These are phyloP conservation scores for Rhinogobius similis DNA, from an alignment of 2,113 vertebrate species.

Conservation along the genomic window DNA sequence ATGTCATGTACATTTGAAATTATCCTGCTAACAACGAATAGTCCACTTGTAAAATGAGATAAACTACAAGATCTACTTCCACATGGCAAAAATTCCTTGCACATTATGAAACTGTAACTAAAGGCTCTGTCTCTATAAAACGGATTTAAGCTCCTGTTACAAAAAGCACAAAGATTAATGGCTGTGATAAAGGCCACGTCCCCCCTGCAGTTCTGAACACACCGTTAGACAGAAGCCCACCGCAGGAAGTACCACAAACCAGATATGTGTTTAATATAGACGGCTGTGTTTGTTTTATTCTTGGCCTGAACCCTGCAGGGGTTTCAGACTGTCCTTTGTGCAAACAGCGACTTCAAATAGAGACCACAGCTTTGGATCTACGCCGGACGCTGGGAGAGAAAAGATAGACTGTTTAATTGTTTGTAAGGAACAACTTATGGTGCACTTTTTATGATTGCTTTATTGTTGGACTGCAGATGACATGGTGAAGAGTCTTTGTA, in stretches of 20 bases:
- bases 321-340: background rate
- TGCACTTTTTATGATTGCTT: too few species aligned
- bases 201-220: slow-evolving; percentile 9
- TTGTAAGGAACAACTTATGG: background rate
- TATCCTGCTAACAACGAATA: background rate
- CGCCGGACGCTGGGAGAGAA: background rate
- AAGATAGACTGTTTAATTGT: background rate
- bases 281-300: slow-evolving; percentile 18
- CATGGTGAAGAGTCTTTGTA: too few species aligned
- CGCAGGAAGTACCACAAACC: background rate
- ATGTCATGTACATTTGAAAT: background rate
- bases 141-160: background rate
- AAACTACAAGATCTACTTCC: background rate
- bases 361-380: background rate
- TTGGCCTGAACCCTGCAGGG: background rate
- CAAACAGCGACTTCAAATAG: background rate
- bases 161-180: slow-evolving; percentile 11
- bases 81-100: background rate
- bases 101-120: background rate
- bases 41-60: background rate
- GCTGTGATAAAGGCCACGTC: slow-evolving; percentile 10
- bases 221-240: background rate
- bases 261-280: slow-evolving; percentile 17
- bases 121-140: background rate
- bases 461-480: too few species aligned